phyloP scores from a whole-genome alignment of 1,140 invertebrate species.

The Trachymyrmex cornetzi region DNA sequence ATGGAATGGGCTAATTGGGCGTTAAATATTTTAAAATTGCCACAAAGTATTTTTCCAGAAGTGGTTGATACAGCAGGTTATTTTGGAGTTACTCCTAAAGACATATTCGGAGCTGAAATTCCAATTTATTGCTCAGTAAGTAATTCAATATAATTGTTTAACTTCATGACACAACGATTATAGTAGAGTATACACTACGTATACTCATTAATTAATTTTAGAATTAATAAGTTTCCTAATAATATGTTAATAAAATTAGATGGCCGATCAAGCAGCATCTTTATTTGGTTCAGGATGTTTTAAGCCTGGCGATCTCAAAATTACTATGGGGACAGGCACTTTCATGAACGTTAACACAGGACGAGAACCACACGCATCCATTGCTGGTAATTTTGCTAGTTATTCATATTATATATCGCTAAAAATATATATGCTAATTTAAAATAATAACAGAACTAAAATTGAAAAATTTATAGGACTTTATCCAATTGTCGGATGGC shows the following conservation, averaged over 20 bases:
- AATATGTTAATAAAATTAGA: slow-evolving; percentile 81
- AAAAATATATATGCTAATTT: background rate
- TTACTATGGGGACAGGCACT: slow-evolving; percentile 97
- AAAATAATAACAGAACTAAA: background rate
- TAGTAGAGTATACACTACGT: too few species aligned
- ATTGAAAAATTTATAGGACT: slow-evolving; percentile 87
- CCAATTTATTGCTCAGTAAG: slow-evolving; percentile 93
- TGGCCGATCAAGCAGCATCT: slow-evolving; percentile 94
- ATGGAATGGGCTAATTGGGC: slow-evolving; percentile 93
- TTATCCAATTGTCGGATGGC: slow-evolving; percentile 97
- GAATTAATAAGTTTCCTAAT: background rate
- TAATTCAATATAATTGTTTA: slow-evolving; percentile 55
- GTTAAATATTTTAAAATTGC: slow-evolving; percentile 91
- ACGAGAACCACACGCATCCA: slow-evolving; percentile 91
- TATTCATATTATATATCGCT: background rate
- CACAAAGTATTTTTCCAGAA: slow-evolving; percentile 91
- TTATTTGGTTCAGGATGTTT: slow-evolving; percentile 97
- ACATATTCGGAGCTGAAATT: slow-evolving; percentile 92
- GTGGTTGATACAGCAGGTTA: slow-evolving; percentile 92
- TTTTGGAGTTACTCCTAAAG: slow-evolving; percentile 90
- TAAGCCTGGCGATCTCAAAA: slow-evolving; percentile 93
- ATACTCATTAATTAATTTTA: background rate
- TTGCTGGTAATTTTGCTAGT: slow-evolving; percentile 88
- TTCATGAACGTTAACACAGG: slow-evolving; percentile 97
- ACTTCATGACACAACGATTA: background rate